Evolutionary conservation across 2,113 vertebrate genomes (phyloP).

Genomic region (Pipra filicauda): DNA sequence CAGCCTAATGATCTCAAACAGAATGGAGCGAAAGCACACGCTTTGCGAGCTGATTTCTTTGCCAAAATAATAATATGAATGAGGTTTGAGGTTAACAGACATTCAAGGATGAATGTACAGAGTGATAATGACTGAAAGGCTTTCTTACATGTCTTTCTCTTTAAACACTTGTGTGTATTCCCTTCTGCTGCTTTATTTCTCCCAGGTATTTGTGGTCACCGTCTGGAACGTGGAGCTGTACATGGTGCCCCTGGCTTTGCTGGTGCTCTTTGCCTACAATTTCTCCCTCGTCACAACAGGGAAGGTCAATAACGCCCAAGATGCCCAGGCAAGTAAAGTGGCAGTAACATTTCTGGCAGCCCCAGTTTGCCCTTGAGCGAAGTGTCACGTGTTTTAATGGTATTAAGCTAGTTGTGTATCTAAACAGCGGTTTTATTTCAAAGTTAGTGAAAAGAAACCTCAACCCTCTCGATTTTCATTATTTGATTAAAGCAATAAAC

Average conservation of each 20-base stretch:
- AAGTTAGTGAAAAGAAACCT: neutral
- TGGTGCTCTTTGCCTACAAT: slow-evolving; percentile 89
- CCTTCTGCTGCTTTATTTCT: slow-evolving; percentile 23
- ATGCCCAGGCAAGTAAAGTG: slow-evolving; percentile 84
- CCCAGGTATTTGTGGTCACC: slow-evolving; percentile 88
- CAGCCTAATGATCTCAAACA: neutral
- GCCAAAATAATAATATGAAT: neutral
- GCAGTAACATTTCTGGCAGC: neutral
- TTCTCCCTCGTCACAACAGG: slow-evolving; percentile 80
- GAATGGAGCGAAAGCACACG: neutral
- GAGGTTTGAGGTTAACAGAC: neutral
- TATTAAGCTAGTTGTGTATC: neutral
- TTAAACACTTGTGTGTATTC: neutral
- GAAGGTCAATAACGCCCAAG: slow-evolving; percentile 77
- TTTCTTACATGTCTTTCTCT: neutral
- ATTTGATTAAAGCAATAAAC: slow-evolving; percentile 1
- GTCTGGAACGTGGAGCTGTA: slow-evolving; percentile 94
- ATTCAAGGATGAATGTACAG: neutral
- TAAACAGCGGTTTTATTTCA: neutral
- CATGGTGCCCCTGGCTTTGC: slow-evolving; percentile 91
- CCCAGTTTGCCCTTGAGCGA: neutral
- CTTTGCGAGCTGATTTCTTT: neutral
- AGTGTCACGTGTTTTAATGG: neutral
- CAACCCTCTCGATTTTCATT: neutral
- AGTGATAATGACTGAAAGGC: neutral